A percentile compares a stretch with the other conserved stretches of the same genome.
phyloP scores from a whole-genome alignment of 2,888 invertebrate genomes.

The Allacma fusca region DNA sequence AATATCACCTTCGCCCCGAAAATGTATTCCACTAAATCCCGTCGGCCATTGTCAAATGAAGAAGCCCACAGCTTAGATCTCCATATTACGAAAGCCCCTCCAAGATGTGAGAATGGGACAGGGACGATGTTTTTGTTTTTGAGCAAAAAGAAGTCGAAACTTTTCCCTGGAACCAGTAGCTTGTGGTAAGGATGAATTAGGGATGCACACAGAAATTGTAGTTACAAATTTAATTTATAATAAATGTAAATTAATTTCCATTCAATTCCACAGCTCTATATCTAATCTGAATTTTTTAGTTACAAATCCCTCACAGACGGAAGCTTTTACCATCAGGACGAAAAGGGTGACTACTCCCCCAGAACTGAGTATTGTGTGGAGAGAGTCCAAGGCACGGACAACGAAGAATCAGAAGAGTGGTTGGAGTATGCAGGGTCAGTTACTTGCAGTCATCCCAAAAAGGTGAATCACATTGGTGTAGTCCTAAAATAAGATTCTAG shows the following conservation, averaged over 20 bases:
- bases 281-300: too few species aligned
- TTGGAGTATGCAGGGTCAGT: background rate
- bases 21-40: constrained; percentile 5
- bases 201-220: too few species aligned
- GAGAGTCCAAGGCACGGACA: background rate
- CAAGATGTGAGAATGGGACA: background rate
- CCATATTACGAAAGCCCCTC: background rate
- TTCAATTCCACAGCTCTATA: too few species aligned
- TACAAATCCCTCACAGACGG: background rate
- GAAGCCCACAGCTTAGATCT: constrained; percentile 1
- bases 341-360: background rate
- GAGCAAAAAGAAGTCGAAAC: background rate
- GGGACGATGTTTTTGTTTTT: background rate
- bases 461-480: too few species aligned
- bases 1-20: constrained; percentile 16
- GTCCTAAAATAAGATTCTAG: too few species aligned
- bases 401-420: constrained; percentile 1
- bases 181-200: background rate
- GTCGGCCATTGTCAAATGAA: background rate
- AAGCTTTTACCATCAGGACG: background rate
- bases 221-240: too few species aligned
- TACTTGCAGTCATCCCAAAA: too few species aligned
- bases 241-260: too few species aligned
- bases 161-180: background rate
- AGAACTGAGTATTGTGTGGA: background rate